Percentiles rank a stretch among this genome's conserved stretches.
Evolutionary conservation across 2,797 vertebrate species (phyloP).

Genomic region (Morus bassanus): DNA sequence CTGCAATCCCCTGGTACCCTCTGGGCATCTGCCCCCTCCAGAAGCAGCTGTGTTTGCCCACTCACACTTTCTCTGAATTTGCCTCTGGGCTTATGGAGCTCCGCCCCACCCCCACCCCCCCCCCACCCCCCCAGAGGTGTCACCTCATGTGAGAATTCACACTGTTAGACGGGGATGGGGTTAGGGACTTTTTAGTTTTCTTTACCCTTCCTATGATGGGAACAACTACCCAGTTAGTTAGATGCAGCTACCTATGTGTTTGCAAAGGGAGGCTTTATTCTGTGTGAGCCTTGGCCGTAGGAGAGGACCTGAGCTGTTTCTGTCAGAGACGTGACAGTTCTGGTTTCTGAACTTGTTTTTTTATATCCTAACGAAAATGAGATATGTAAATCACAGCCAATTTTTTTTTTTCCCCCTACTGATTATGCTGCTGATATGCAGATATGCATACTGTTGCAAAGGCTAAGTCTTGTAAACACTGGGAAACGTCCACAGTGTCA

Average conservation of each 20-base stretch:
- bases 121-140: accelerated
- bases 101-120: too few relatives aligned
- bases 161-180: background rate
- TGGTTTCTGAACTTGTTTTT: background rate
- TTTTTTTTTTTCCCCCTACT: background rate
- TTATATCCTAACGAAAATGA: background rate
- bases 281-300: background rate
- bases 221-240: background rate
- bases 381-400: background rate
- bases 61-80: background rate
- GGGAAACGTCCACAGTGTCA: background rate
- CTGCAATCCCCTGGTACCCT: background rate
- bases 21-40: background rate
- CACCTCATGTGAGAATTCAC: background rate
- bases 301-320: background rate
- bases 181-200: background rate
- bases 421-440: background rate
- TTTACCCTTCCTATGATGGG: background rate
- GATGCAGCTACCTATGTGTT: background rate
- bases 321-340: background rate
- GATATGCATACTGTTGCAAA: background rate
- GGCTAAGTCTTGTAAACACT: background rate
- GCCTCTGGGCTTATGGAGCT: background rate
- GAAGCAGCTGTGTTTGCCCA: background rate
- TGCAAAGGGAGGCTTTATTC: background rate